Evolutionary conservation across 2,113 vertebrate species (phyloP).

Genomic region (Pseudorasbora parva): DNA sequence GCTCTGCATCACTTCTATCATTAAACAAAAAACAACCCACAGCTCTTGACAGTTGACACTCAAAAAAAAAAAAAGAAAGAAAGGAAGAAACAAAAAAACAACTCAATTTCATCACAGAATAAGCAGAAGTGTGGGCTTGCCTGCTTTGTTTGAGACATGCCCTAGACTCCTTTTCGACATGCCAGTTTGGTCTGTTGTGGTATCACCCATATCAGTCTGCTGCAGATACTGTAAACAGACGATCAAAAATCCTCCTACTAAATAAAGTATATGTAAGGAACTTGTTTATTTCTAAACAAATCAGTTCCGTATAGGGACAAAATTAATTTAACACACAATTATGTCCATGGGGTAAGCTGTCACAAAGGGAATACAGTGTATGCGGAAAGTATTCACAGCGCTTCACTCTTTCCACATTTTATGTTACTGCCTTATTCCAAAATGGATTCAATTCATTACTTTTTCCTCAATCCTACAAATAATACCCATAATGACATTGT

Average conservation of each 20-base stretch:
- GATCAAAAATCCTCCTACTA: not conserved
- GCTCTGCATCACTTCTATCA: not conserved
- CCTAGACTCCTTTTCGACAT: constrained; percentile 46
- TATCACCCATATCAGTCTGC: constrained; percentile 31
- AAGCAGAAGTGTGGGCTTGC: constrained; percentile 24
- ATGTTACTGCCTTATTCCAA: too few species aligned
- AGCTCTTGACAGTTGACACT: constrained; percentile 9
- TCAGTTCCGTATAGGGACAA: too few species aligned
- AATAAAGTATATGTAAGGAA: not conserved
- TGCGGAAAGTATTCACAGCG: too few species aligned
- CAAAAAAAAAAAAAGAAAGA: not conserved
- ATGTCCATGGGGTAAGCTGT: too few species aligned
- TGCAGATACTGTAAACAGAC: constrained; percentile 52
- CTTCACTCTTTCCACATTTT: too few species aligned
- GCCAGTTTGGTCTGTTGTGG: constrained; percentile 22
- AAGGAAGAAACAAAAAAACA: not conserved
- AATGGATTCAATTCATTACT: too few species aligned
- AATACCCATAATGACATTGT: too few species aligned
- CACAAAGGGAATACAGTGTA: too few species aligned
- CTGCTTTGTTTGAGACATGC: constrained; percentile 40
- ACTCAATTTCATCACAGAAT: not conserved
- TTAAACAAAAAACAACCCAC: constrained; percentile 23
- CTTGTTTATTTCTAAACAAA: too few species aligned
- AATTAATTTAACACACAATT: too few species aligned
- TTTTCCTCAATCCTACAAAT: too few species aligned